These are phyloP conservation scores for Syrmaticus mikado DNA, from an alignment of 2,113 vertebrate genomes.

Conservation along the genomic window DNA sequence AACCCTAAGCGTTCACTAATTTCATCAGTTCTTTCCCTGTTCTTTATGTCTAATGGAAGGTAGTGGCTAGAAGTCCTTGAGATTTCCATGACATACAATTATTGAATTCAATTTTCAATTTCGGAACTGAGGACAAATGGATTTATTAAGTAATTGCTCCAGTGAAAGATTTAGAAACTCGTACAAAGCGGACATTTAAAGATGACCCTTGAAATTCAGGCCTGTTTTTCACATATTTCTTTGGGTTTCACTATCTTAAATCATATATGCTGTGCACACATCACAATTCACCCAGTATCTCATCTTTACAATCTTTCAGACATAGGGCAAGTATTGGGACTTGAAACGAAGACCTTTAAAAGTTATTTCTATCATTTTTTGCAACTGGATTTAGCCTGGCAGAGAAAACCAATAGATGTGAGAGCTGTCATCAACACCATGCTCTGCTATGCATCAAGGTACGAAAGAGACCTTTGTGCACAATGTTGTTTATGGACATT, in stretches of 20 bases:
- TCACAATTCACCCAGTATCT: constrained; percentile 42
- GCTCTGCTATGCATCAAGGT: constrained; percentile 50
- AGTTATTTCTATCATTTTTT: constrained; percentile 65
- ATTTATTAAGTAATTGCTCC: constrained; percentile 35
- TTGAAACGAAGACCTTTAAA: constrained; percentile 63
- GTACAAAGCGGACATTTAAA: constrained; percentile 10
- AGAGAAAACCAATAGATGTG: constrained; percentile 32
- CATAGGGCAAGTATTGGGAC: neutral
- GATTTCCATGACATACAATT: constrained; percentile 52
- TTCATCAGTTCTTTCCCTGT: neutral
- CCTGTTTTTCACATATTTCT: constrained; percentile 32
- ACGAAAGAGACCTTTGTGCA: constrained; percentile 43
- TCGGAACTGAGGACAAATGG: constrained; percentile 32
- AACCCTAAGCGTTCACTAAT: constrained; percentile 21
- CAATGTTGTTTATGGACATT: constrained; percentile 27
- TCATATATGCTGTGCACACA: constrained; percentile 31
- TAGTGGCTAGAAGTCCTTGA: neutral
- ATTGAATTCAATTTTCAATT: constrained; percentile 56
- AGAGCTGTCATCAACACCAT: constrained; percentile 30
- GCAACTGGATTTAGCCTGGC: constrained; percentile 37
- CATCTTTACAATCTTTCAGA: constrained; percentile 55
- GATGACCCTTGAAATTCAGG: constrained; percentile 20
- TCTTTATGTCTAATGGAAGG: neutral
- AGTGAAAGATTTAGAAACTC: constrained; percentile 36
- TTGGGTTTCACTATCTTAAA: constrained; percentile 35